Evolutionary conservation across 2,797 vertebrate species (phyloP), one percentile per base, ranked within the genome.

Genomic region (Halcyon leucocephala): DNA sequence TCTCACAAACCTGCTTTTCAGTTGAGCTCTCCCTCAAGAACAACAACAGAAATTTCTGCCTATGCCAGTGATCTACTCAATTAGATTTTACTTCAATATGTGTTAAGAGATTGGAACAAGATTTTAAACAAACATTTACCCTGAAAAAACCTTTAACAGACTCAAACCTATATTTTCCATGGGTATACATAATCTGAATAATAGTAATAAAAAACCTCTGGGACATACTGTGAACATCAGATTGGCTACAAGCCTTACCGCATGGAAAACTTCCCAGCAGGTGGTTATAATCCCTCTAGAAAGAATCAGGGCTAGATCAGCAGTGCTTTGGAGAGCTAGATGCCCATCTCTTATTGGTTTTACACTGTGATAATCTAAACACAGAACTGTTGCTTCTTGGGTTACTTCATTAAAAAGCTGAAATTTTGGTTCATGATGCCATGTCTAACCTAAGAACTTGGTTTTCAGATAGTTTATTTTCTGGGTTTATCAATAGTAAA

Each of bases 101-200:
- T 83, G 93, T 92, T 93, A 96, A 92, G 88, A 93, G 93, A 95
- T 86, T 95, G 92, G 82, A 94, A 87, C 65, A 96, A 84, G 88
- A 89, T 89, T 92, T 95, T 89, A 72, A 89, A 90, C 37, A 87
- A 96, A 95, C 37, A 25, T 81, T 91, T 91, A 72, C 52, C 14
- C n/a, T 2, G 1, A 3, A 41, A 82, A 39, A 72, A 88, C 33
- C 60, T 73, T 82, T 90, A 86, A 72, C 74, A 91, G 81, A 69
- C 33, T 73, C 86, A 81, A 93, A 83, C 46, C 35, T 58, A 6
- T 82, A 74, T 94, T 95, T 74, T 6, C 78, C 65, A 52, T 35
- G 65, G 46, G 86, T 85, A 85, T 62, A 76, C 55, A 89, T 93
- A 82, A 86, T 82, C 66, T 19, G 5, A 94, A 86, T 64, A 90